These are phyloP conservation scores for Geophilus truncorum DNA, from an alignment of 2,888 invertebrate genomes.

Conservation along the genomic window DNA sequence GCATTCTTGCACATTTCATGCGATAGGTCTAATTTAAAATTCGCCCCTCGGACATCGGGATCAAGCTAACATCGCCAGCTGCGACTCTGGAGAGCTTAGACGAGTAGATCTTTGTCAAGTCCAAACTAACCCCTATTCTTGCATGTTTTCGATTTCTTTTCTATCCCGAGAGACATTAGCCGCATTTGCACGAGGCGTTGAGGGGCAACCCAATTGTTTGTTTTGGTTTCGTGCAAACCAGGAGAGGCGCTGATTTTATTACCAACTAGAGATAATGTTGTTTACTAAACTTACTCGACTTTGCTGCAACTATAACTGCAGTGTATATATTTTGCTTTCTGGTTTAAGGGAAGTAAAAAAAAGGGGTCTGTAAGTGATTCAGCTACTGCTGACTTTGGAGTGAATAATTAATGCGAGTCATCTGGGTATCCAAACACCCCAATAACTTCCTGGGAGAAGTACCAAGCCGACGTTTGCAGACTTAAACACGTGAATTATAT, in stretches of 20 bases:
- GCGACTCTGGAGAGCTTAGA: not conserved
- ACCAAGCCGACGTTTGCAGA: not conserved
- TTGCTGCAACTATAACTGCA: not conserved
- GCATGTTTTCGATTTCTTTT: conserved; percentile 1
- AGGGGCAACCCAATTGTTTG: not conserved
- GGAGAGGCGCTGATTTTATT: not conserved
- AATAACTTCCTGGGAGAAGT: not conserved
- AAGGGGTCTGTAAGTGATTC: not conserved
- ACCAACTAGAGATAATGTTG: not conserved
- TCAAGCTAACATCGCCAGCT: not conserved
- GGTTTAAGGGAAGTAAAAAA: not conserved
- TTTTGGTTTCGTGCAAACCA: not conserved
- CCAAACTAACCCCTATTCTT: not conserved
- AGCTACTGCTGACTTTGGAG: not conserved
- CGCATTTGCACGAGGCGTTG: not conserved
- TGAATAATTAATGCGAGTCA: not conserved
- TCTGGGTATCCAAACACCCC: not conserved
- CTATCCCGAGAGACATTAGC: too few species aligned
- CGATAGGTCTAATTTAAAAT: not conserved
- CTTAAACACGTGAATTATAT: not conserved
- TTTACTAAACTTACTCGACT: not conserved
- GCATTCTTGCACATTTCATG: not conserved
- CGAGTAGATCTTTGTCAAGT: not conserved
- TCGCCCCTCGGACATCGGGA: not conserved
- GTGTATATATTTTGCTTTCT: not conserved